These are phyloP conservation scores for Thymelicus acteon DNA, from an alignment of 2,888 invertebrate species.

Conservation along the genomic window DNA sequence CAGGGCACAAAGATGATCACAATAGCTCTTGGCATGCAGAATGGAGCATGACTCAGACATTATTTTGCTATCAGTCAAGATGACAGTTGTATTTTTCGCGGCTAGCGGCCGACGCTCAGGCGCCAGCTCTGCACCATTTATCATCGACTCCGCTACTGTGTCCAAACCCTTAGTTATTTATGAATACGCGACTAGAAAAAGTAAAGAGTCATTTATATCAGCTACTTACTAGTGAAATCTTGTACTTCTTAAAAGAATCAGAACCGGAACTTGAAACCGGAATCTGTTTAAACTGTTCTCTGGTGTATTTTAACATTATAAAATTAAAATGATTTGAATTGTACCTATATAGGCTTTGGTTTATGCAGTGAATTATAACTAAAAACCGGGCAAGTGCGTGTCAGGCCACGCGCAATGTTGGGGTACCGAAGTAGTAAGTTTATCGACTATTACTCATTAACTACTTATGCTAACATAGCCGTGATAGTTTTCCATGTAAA, in stretches of 20 bases:
- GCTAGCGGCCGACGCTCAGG: conserved; percentile 76
- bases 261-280: neutral
- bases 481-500: no score
- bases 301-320: neutral
- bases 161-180: conserved; percentile 71
- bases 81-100: conserved; percentile 83
- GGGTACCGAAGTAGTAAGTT: no score
- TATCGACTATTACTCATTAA: no score
- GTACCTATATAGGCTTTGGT: neutral
- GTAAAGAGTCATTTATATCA: conserved; percentile 55
- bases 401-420: no score
- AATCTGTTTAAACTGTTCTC: conserved; percentile 11
- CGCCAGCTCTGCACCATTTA: conserved; percentile 76
- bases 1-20: conserved; percentile 68
- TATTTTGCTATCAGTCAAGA: conserved; percentile 83
- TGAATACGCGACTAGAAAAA: conserved; percentile 60
- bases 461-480: no score
- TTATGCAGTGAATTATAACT: no score
- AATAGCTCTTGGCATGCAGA: conserved; percentile 77
- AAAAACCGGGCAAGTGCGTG: no score
- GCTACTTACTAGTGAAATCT: conserved; percentile 44
- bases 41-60: conserved; percentile 74
- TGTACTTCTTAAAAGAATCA: conserved; percentile 19
- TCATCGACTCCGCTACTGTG: conserved; percentile 71
- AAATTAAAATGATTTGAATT: neutral